Conservation (phyloP, 2,797 vertebrate genomes). For the Bradypodion pumilum region DNA sequence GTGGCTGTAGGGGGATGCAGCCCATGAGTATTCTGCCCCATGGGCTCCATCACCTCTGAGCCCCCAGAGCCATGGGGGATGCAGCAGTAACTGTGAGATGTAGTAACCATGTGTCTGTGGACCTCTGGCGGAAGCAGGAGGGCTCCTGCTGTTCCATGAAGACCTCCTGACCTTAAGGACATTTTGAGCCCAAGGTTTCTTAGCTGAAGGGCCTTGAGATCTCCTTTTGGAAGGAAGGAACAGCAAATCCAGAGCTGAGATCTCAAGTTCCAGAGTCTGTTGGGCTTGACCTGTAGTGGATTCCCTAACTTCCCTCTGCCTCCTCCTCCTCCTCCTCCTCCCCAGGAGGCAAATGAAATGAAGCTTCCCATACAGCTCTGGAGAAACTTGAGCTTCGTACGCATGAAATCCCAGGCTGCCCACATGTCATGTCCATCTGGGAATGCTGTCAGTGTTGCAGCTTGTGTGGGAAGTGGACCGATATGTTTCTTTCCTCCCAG, state of each 20-base stretch:
- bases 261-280: too few species aligned
- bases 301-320: background rate
- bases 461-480: constrained; percentile 29
- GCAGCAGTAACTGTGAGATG: too few species aligned
- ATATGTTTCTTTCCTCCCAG: background rate
- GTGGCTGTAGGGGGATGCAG: too few species aligned
- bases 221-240: background rate
- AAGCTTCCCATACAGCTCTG: background rate
- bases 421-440: background rate
- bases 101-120: background rate
- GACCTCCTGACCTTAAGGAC: background rate
- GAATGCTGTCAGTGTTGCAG: constrained; percentile 1
- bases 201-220: too few species aligned
- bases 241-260: too few species aligned
- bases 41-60: too few species aligned
- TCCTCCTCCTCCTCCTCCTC: background rate
- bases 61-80: too few species aligned
- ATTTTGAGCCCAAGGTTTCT: background rate
- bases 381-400: background rate
- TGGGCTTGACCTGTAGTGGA: background rate
- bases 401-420: background rate
- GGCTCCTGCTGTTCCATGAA: too few species aligned
- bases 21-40: too few species aligned
- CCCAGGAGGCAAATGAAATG: background rate
- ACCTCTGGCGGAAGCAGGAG: background rate